Base-by-base conservation (phyloP, 2,113 vertebrate species). In the Hyla sarda region DNA sequence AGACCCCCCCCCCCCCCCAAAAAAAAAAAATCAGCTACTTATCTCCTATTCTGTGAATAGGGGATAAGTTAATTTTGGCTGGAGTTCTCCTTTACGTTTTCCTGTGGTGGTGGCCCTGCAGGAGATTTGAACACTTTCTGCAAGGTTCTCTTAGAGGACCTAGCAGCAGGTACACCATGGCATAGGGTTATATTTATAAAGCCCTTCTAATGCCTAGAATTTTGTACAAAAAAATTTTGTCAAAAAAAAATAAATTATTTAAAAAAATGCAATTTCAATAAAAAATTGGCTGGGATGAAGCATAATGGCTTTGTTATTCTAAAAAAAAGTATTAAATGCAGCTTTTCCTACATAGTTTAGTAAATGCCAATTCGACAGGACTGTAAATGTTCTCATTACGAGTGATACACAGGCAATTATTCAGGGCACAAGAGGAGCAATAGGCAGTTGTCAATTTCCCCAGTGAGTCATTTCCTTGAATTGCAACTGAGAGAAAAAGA, bases 371-470 rank as follows among this genome's bases (percentile, higher is more conserved):
- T 73, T 83, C 34, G 32, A 32, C 19, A 56, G 82, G 67, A 54
- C 82, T 73, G 50, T 72, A 73, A 83, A 83, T 72, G 82, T 83
- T 83, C 82, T 83, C 82, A 83, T 83, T 83, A 83, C 21, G 23
- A 52, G 65, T 72, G 65, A 72, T 83, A 83, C 67, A 83, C 65
- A 41, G 28, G 65, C 82, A 83, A 83, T 83, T 83, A 83, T 65
- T 83, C 82, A 10, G 67, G 82, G 28, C 52, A 71, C 62, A 21
- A 32, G 41, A 67, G 45, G 80, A 69, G 65, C 65, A 41, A 72
- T 69, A 83, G 82, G 47, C 65, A 37, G 67, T 83, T 83, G 82
- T 83, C 65, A 54, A 52, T 37, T 50, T 83, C 82, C 82, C 82
- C 25, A n/a, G 50, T 72, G 82, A 73, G 82, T 73, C n/a, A 83